Base-by-base conservation (phyloP, 2,113 vertebrate genomes). In the Pyxicephalus adspersus region DNA sequence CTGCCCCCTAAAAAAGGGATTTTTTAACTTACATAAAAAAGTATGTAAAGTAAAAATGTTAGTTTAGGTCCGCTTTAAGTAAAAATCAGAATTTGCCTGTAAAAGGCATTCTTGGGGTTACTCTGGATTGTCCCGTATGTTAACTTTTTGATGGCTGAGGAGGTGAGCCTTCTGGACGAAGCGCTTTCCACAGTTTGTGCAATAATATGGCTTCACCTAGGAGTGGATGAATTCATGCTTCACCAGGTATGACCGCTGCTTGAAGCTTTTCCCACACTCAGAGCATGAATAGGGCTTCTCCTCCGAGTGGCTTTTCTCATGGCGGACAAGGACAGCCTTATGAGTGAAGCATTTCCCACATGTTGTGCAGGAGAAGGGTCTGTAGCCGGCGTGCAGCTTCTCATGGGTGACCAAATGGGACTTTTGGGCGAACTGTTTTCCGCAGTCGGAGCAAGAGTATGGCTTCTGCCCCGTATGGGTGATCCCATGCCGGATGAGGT, bases 401-500 rank as follows among this genome's bases (percentile, higher is more conserved):
- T 81, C 79, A 17, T 90, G 89, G 13, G 86, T 87, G 83, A 86
- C 86, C 83, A 75, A 65, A 54, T 89, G 19, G 57, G 57, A 20
- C 20, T 60, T 20, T 6, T 23, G 22, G 20, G 19, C 22, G 13
- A 60, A 60, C 20, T 23, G 22, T 23, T 22, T 60, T 15, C 57
- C 57, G 4, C 57, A 60, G 5, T 60, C 57, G 20, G 57, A 23
- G 22, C 57, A 60, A 6, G 57, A 60, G 57, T 8, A 60, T 6
- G 57, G 57, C 57, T 60, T 60, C 20, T 20, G 57, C 57, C 57
- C 57, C 20, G 57, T 23, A 4, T 60, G 57, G 57, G 78, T 89
- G 81, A 86, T 89, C 17, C 87, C 73, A 67, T 91, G 90, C 51
- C 88, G 88, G 50, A 88, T 86, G 52, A 90, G 84, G 0, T n/a